These are phyloP conservation scores for Deilephila elpenor DNA, from an alignment of 2,888 invertebrate species.

Conservation along the genomic window DNA sequence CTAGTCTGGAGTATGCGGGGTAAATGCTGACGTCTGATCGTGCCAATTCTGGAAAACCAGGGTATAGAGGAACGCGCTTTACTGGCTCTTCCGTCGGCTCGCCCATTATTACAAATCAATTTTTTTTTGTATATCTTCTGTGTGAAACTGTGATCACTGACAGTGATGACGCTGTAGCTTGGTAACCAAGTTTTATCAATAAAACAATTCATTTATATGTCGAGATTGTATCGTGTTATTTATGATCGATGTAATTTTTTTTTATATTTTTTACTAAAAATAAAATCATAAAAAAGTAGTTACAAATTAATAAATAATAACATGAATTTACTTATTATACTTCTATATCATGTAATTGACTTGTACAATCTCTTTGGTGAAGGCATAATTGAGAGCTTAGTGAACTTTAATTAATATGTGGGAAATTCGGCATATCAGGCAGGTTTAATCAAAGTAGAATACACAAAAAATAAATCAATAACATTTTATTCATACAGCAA, in stretches of 20 bases:
- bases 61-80: slow-evolving; percentile 68
- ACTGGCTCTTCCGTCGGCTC: slow-evolving; percentile 45
- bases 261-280: neutral
- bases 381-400: too few species aligned
- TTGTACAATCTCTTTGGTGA: too few species aligned
- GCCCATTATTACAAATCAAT: slow-evolving; percentile 38
- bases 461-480: slow-evolving; percentile 64
- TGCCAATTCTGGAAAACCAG: slow-evolving; percentile 81
- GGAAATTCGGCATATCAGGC: neutral
- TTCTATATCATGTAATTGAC: too few species aligned
- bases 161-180: slow-evolving; percentile 26
- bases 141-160: neutral
- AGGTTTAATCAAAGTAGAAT: slow-evolving; percentile 35
- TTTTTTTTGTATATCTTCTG: neutral
- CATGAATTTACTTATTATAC: neutral
- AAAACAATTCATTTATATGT: slow-evolving; percentile 19
- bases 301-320: neutral
- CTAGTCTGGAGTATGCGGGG: slow-evolving; percentile 85
- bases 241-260: too few species aligned
- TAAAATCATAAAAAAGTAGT: neutral
- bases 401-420: too few species aligned
- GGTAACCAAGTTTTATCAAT: slow-evolving; percentile 40
- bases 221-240: too few species aligned
- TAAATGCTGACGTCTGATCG: slow-evolving; percentile 86
- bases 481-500: slow-evolving; percentile 80